Evolutionary conservation across 2,797 vertebrate genomes (phyloP), one percentile per base, ranked within the genome.

Genomic region (Sebastes diaconus): DNA sequence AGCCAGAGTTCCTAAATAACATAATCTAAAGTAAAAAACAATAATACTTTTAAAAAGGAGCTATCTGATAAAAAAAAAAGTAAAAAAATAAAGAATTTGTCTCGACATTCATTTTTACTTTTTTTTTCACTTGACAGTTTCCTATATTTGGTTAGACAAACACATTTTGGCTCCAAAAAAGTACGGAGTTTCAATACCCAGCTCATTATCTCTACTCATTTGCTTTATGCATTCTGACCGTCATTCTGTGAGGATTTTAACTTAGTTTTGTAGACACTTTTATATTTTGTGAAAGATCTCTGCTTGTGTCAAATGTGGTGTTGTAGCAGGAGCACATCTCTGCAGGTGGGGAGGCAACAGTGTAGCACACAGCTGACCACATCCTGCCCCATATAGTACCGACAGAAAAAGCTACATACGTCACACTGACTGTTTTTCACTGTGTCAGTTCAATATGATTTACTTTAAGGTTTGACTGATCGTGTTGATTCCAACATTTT

Each of bases 311-410:
- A 71, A 70, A 74, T 66, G 80, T 76, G 52, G 30, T 54, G 63
- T 77, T 32, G 63, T 59, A 75, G 78, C 77, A 50, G 72, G 54
- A 85, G 70, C 58, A 14, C 66, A 7, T 85, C 65, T 86, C 74
- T 88, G 93, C 87, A 94, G 92, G 88, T 93, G 88, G 86, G 86
- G 81, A 90, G 86, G 84, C 81, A 81, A 50, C 81, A 74, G 68
- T 86, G 78, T 81, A 88, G 86, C 79, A 32, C 76, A 84, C 46
- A 72, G 80, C 36, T 89, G 87, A 92, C 93, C 91, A 92, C 91
- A 92, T 93, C 90, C 90, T 93, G 91, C 77, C 84, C 65, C 58
- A 75, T 78, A 77, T 78, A 72, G 75, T 72, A 67, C 86, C 39
- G 79, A 84, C 71, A 86, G n/a, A 46, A 84, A 60, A 73, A 30